Conservation (phyloP, 2,113 vertebrate species). For the Ictalurus punctatus region DNA sequence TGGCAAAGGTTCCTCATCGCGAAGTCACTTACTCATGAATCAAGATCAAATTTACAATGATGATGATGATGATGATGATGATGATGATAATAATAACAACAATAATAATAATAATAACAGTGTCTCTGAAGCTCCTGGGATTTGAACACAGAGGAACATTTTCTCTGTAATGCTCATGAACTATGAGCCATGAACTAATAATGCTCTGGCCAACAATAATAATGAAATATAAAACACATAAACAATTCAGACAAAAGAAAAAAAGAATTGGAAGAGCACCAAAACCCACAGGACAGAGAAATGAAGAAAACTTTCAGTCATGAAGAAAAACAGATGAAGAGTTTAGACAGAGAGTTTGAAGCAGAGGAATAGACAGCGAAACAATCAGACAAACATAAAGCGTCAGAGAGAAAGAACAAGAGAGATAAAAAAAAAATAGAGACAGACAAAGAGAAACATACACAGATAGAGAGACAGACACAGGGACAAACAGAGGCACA, state of each 20-base stretch:
- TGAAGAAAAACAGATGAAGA: background rate
- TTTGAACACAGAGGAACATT: background rate
- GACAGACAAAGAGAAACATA: background rate
- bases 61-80: background rate
- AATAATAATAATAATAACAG: background rate
- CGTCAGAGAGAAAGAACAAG: background rate
- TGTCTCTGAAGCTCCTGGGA: background rate
- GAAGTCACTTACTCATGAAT: background rate
- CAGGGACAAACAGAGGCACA: background rate
- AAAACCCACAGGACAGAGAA: background rate
- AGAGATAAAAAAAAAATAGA: background rate
- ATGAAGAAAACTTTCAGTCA: background rate
- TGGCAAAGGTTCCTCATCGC: background rate
- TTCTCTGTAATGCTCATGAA: background rate
- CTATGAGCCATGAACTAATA: background rate
- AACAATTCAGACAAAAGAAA: background rate
- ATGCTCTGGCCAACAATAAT: background rate
- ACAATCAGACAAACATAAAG: background rate
- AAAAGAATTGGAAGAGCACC: background rate
- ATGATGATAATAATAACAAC: background rate
- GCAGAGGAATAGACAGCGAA: background rate
- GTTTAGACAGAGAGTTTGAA: background rate
- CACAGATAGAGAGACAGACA: background rate
- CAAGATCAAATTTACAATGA: background rate
- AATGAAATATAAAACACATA: background rate